Conservation (phyloP, 1,140 invertebrate species). For the Heliconius hewitsoni region DNA sequence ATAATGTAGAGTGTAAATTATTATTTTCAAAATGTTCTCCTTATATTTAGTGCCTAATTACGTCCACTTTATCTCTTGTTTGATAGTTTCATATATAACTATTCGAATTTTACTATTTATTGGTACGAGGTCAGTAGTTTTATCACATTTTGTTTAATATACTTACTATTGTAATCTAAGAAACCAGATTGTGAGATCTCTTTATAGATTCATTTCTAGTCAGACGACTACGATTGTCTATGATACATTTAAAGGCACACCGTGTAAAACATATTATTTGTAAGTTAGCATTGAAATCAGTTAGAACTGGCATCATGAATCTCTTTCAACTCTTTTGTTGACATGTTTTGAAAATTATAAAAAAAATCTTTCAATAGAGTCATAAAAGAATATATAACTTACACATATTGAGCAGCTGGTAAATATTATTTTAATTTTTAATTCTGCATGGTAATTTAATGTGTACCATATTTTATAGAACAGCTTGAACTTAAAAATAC, state of each 20-base stretch:
- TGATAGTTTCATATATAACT: constrained; percentile 66
- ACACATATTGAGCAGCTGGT: neutral
- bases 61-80: constrained; percentile 74
- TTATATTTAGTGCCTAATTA: constrained; percentile 75
- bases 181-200: constrained; percentile 65
- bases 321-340: constrained; percentile 28
- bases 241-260: constrained; percentile 50
- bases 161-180: constrained; percentile 59
- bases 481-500: constrained; percentile 3
- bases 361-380: neutral
- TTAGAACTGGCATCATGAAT: constrained; percentile 33
- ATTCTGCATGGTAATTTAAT: constrained; percentile 8
- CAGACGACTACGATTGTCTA: constrained; percentile 74
- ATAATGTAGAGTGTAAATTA: constrained; percentile 72
- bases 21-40: constrained; percentile 64
- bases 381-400: neutral
- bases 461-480: constrained; percentile 8
- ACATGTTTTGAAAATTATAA: neutral
- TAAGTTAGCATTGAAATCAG: constrained; percentile 35
- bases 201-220: constrained; percentile 74
- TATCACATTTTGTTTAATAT: constrained; percentile 55
- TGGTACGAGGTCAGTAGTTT: constrained; percentile 76
- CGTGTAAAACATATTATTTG: constrained; percentile 27
- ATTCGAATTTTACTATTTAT: constrained; percentile 76
- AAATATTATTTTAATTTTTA: neutral